These are phyloP conservation scores for Eilema griseolum DNA, from an alignment of 2,888 invertebrate genomes.

Conservation along the genomic window DNA sequence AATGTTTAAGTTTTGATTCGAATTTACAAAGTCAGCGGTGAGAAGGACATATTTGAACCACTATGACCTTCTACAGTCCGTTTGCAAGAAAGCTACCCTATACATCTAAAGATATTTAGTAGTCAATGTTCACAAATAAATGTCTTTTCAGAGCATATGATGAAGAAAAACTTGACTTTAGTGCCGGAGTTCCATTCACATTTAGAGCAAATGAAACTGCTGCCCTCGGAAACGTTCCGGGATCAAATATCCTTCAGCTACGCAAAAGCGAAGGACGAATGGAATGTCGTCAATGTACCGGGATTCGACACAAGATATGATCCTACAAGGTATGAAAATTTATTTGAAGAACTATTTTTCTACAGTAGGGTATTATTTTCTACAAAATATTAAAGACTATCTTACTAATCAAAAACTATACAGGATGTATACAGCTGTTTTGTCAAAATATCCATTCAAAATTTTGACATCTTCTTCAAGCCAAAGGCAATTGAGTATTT, in stretches of 20 bases:
- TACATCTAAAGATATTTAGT: background rate
- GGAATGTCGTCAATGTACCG: constrained; percentile 95
- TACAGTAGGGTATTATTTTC: no score
- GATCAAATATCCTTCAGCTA: constrained; percentile 97
- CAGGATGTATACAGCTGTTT: no score
- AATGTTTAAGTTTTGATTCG: no score
- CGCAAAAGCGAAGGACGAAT: constrained; percentile 92
- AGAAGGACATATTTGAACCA: background rate
- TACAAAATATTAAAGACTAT: no score
- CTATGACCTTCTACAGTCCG: background rate
- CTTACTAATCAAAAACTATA: no score
- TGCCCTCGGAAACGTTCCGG: constrained; percentile 92
- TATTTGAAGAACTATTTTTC: background rate
- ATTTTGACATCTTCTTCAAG: no score
- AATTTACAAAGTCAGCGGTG: no score
- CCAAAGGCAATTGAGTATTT: no score
- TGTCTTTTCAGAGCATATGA: constrained; percentile 90
- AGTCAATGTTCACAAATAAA: background rate
- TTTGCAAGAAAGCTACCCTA: background rate
- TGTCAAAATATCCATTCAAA: no score
- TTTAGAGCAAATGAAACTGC: constrained; percentile 96
- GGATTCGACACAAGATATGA: constrained; percentile 93
- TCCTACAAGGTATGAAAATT: constrained; percentile 90
- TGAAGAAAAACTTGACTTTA: constrained; percentile 94
- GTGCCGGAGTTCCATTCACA: constrained; percentile 98